A percentile compares a stretch with the other conserved stretches of the same genome.
phyloP scores from a whole-genome alignment of 2,888 invertebrate species.

The Stegophylla sp. region DNA sequence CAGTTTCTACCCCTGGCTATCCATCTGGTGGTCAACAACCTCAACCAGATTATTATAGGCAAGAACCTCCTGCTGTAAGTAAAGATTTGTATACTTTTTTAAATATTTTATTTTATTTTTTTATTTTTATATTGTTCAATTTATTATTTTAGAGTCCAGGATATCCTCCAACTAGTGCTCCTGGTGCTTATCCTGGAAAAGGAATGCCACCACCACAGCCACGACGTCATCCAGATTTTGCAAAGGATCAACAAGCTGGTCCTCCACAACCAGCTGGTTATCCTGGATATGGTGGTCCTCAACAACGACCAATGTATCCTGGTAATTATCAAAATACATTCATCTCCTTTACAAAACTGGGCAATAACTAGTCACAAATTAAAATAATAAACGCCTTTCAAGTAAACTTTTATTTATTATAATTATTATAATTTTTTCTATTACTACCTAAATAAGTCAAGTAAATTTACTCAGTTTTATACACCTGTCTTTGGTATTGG shows the following conservation, averaged over 20 bases:
- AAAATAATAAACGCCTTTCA: no score
- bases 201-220: constrained; percentile 71
- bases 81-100: not conserved
- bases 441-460: no score
- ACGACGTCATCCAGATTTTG: constrained; percentile 82
- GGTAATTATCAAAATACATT: constrained; percentile 64
- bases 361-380: no score
- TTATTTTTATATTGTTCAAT: constrained; percentile 2
- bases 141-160: constrained; percentile 48
- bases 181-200: constrained; percentile 67
- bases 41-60: constrained; percentile 67
- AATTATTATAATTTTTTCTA: not conserved
- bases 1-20: constrained; percentile 63
- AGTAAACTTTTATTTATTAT: no score
- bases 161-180: constrained; percentile 42
- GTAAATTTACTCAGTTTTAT: no score
- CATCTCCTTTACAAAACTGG: no score
- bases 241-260: constrained; percentile 72
- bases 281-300: constrained; percentile 70
- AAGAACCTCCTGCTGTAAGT: constrained; percentile 66
- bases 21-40: constrained; percentile 61
- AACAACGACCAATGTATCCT: constrained; percentile 72
- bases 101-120: not conserved
- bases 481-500: no score
- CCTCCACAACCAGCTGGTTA: constrained; percentile 66